These are phyloP conservation scores for Baccha elongata DNA, from an alignment of 2,888 invertebrate genomes.

Conservation along the genomic window DNA sequence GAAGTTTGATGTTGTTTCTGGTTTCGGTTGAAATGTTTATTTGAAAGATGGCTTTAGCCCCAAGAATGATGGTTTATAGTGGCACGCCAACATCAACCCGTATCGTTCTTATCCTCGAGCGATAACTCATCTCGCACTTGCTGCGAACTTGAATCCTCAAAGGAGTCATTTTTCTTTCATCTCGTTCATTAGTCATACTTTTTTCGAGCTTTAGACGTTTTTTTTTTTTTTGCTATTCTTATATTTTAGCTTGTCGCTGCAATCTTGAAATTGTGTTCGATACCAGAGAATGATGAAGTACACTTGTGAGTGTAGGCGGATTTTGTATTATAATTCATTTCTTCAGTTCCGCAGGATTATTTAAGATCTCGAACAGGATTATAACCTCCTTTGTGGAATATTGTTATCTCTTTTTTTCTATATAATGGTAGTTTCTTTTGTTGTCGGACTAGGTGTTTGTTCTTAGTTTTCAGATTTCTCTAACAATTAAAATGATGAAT, in stretches of 20 bases:
- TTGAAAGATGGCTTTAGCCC: slow-evolving; percentile 1
- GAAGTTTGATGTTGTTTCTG: slow-evolving; percentile 19
- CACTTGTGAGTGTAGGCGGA: slow-evolving; percentile 27
- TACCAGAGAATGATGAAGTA: slow-evolving; percentile 16
- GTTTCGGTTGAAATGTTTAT: slow-evolving; percentile 10
- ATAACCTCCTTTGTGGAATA: slow-evolving; percentile 28
- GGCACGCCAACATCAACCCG: slow-evolving; percentile 18
- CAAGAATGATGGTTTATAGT: slow-evolving; percentile 35
- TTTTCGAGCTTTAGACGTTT: no score
- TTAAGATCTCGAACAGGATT: slow-evolving; percentile 24
- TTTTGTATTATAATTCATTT: no score
- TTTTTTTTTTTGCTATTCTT: neutral
- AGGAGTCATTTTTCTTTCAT: slow-evolving; percentile 67
- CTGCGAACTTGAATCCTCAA: slow-evolving; percentile 59
- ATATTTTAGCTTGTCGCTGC: slow-evolving; percentile 22
- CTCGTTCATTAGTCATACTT: no score
- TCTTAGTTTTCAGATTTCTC: slow-evolving; percentile 54
- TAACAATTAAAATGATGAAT: slow-evolving; percentile 72
- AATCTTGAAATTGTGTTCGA: slow-evolving; percentile 47
- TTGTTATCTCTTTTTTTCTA: slow-evolving; percentile 8
- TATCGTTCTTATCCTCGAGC: slow-evolving; percentile 41
- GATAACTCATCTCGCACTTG: slow-evolving; percentile 44
- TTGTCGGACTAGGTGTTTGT: no score
- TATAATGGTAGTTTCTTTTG: no score
- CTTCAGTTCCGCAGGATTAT: neutral